Base-by-base conservation (phyloP, 2,797 vertebrate genomes). In the Darevskia nairensis region DNA sequence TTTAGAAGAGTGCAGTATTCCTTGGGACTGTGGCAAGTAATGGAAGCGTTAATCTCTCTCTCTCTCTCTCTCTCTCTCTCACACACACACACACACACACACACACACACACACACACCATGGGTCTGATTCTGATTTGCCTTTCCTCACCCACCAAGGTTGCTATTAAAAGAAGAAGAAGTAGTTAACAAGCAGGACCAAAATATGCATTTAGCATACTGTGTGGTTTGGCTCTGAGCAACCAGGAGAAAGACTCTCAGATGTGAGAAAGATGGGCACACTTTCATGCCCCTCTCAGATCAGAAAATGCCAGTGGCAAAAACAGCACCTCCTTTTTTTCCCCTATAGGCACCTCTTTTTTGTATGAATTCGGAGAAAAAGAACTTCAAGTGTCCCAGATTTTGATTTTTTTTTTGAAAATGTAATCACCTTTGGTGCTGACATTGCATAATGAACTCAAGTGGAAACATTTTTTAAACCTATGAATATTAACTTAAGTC, bases 281-380 rank as follows among this genome's bases (percentile, higher is more conserved):
- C 61, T 10, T 25, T 21, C 44, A 80, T 89, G 23, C 72, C 39
- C 80, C 27, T 88, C 77, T 76, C 0, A 71, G 91, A 87, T 89
- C 91, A 86, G n/a, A 90, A 91, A 29, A 77, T 91, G 89, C 72
- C 76, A 44, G 19, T 46, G 55, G 85, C 87, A 94, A 90, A 86
- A 92, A 88, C 41, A 91, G 66, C 0, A 0, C 6, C 41, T 25
- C 39, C 4, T 1, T 27, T 39, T 39, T 21, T 0, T 1, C 35
- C 23, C 23, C 23, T 27, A 29, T 55, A 61, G 15, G 66, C 8
- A 41, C 9, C 35, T 82, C 68, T 68, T 77, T 77, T 83, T n/a
- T 32, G 8, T n/a, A 87, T 46, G 35, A 87, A 89, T 80, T 61
- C 88, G 6, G 41, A 10, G 23, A 10, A 91, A 92, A 93, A 88